Percentiles rank a stretch among this genome's conserved stretches.
phyloP scores from a whole-genome alignment of 2,888 invertebrate species.

The Nowickia ferox region DNA sequence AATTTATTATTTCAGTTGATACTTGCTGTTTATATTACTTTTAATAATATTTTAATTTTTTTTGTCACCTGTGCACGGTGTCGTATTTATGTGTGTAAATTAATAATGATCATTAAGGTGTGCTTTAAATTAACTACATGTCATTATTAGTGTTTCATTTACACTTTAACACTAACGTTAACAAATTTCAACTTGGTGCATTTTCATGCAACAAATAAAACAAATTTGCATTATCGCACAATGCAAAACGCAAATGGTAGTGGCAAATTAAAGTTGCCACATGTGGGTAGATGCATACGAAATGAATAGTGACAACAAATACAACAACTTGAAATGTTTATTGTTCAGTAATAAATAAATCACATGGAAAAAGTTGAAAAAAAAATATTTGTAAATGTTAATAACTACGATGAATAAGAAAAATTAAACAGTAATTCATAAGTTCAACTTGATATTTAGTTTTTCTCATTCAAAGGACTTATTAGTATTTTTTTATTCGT shows the following conservation, averaged over 20 bases:
- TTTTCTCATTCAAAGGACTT: background rate
- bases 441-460: background rate
- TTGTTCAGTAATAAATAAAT: conserved; percentile 52
- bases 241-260: conserved; percentile 63
- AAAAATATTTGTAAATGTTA: background rate
- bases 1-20: conserved; percentile 50
- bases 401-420: background rate
- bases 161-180: conserved; percentile 71
- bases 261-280: conserved; percentile 58
- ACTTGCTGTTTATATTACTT: conserved; percentile 18
- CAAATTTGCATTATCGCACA: conserved; percentile 46
- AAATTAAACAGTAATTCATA: background rate
- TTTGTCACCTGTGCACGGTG: conserved; percentile 54
- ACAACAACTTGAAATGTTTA: background rate
- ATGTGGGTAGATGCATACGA: conserved; percentile 61
- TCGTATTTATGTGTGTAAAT: conserved; percentile 62
- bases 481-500: too few relatives aligned
- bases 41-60: conserved; percentile 22
- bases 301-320: conserved; percentile 19
- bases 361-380: conserved; percentile 16
- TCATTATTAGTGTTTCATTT: conserved; percentile 72
- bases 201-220: conserved; percentile 38
- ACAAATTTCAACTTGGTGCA: conserved; percentile 48
- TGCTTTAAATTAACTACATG: conserved; percentile 70
- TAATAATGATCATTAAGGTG: conserved; percentile 71